These are phyloP conservation scores for Drosophila paramelanica DNA, from an alignment of 2,888 invertebrate species.

Conservation along the genomic window DNA sequence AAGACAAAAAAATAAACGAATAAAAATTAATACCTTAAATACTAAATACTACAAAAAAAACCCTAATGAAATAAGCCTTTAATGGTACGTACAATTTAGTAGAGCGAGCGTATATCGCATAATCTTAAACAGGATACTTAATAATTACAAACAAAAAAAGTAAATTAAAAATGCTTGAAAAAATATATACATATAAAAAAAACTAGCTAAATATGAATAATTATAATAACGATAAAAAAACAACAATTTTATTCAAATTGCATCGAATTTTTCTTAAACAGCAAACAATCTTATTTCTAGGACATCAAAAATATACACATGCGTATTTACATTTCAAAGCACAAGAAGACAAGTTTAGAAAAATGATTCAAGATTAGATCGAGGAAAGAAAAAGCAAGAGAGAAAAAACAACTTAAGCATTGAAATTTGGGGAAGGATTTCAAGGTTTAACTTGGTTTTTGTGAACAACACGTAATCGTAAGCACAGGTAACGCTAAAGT, in stretches of 20 bases:
- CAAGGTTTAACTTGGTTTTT: conserved; percentile 83
- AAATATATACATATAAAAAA: conserved; percentile 23
- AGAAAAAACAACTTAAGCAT: conserved; percentile 80
- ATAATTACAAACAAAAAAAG: conserved; percentile 6
- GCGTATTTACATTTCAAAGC: conserved; percentile 43
- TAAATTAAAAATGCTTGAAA: conserved; percentile 50
- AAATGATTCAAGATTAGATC: conserved; percentile 8
- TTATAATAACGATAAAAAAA: conserved; percentile 31
- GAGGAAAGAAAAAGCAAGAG: conserved; percentile 28
- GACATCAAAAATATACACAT: conserved; percentile 46
- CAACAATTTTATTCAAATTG: conserved; percentile 68
- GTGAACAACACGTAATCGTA: conserved; percentile 49
- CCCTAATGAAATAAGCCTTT: conserved; percentile 53
- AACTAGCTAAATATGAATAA: conserved; percentile 39
- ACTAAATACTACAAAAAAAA: conserved; percentile 41
- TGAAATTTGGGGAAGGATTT: conserved; percentile 85
- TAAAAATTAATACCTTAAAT: conserved; percentile 27
- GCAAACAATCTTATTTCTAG: conserved; percentile 76
- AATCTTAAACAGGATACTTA: conserved; percentile 43
- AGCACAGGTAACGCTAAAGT: conserved; percentile 43
- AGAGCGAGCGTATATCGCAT: conserved; percentile 54
- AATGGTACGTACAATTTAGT: conserved; percentile 53
- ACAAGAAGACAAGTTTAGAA: conserved; percentile 25
- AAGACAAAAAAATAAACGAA: conserved; percentile 32
- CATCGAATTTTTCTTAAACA: conserved; percentile 78